Percentiles rank a stretch among this genome's conserved stretches.
These are phyloP conservation scores for Escarpia spicata DNA, from an alignment of 2,888 invertebrate genomes.

Conservation along the genomic window DNA sequence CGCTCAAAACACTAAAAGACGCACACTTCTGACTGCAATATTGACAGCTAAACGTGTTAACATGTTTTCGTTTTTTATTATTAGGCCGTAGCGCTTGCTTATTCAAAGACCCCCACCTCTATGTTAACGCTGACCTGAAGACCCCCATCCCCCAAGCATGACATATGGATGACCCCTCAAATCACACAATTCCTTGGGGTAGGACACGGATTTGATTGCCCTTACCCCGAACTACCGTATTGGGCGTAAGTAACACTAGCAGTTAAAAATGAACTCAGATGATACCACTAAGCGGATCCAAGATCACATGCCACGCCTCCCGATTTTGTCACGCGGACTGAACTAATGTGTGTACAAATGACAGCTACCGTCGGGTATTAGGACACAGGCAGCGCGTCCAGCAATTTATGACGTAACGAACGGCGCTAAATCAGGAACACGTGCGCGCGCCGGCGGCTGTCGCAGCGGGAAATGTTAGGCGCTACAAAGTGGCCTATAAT, in stretches of 20 bases:
- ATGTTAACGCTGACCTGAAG: too few relatives aligned
- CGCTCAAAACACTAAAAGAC: too few relatives aligned
- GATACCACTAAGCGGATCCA: not conserved
- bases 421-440: not conserved
- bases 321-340: not conserved
- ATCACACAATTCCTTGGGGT: too few relatives aligned
- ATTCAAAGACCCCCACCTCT: too few relatives aligned
- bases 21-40: too few relatives aligned
- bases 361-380: not conserved
- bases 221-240: not conserved
- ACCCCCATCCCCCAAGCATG: too few relatives aligned
- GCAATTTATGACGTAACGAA: not conserved
- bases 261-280: not conserved
- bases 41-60: too few relatives aligned
- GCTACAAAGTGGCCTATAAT: constrained; percentile 6
- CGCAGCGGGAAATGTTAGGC: not conserved
- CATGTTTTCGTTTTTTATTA: too few relatives aligned
- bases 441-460: constrained; percentile 5
- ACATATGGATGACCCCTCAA: too few relatives aligned
- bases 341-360: not conserved
- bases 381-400: not conserved
- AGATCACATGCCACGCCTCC: not conserved
- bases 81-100: too few relatives aligned
- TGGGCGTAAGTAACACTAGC: not conserved
- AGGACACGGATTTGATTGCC: too few relatives aligned